Evolutionary conservation across 2,797 vertebrate genomes (phyloP).

Genomic region (Poeciliopsis turneri): DNA sequence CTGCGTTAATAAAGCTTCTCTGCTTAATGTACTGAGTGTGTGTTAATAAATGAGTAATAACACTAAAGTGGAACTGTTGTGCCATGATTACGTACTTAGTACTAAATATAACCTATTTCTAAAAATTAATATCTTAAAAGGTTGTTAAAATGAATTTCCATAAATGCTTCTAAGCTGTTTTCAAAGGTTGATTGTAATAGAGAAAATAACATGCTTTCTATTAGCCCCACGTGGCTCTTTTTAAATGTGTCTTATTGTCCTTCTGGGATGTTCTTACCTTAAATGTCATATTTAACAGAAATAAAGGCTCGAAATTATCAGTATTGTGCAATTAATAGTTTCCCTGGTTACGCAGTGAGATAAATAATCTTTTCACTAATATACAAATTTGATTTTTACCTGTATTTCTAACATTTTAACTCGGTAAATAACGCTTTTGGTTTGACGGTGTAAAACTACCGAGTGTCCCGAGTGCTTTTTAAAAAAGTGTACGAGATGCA

Average conservation of each 20-base stretch:
- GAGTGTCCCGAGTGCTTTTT: neutral
- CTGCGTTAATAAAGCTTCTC: constrained; percentile 76
- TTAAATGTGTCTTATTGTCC: neutral
- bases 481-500: neutral
- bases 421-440: neutral
- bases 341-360: neutral
- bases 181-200: neutral
- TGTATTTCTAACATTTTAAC: neutral
- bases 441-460: neutral
- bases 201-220: neutral
- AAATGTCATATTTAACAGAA: neutral
- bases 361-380: neutral
- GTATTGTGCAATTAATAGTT: neutral
- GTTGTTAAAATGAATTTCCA: neutral
- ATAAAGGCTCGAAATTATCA: neutral
- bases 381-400: neutral
- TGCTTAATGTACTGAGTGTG: constrained; percentile 37
- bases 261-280: neutral
- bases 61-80: neutral
- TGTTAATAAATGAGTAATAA: constrained; percentile 7
- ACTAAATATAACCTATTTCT: neutral
- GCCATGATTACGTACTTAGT: neutral
- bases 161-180: neutral
- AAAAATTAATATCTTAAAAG: neutral
- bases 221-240: neutral